phyloP scores from a whole-genome alignment of 2,113 vertebrate genomes.

The Nibea albiflora region DNA sequence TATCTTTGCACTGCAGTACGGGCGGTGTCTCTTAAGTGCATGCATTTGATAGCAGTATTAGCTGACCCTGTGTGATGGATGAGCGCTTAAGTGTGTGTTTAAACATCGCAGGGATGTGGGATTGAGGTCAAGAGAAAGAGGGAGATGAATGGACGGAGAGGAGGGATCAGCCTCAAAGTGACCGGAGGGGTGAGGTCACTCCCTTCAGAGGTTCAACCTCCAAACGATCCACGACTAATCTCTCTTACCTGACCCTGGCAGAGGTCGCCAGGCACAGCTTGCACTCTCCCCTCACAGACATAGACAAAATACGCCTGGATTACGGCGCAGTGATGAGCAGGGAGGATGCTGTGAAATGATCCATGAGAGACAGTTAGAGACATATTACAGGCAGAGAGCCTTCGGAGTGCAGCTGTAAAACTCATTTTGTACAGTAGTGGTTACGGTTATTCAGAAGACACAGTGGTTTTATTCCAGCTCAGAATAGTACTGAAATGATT shows the following conservation, averaged over 20 bases:
- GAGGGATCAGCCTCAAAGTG: conserved; percentile 54
- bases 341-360: conserved; percentile 30
- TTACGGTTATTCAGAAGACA: not conserved
- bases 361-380: conserved; percentile 11
- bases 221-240: conserved; percentile 49
- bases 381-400: not conserved
- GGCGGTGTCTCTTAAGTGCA: conserved; percentile 43
- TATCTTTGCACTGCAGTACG: conserved; percentile 11
- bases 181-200: conserved; percentile 51
- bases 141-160: conserved; percentile 51
- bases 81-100: conserved; percentile 55
- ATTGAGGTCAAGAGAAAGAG: conserved; percentile 58
- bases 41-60: conserved; percentile 41
- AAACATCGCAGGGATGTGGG: conserved; percentile 54
- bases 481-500: not conserved
- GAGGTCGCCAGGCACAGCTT: conserved; percentile 13
- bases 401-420: conserved; percentile 15
- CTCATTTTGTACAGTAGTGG: not conserved
- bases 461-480: not conserved
- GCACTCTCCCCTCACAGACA: not conserved
- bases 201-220: conserved; percentile 52
- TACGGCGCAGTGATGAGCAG: conserved; percentile 35
- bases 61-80: conserved; percentile 38
- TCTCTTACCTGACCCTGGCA: conserved; percentile 45
- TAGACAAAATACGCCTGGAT: conserved; percentile 22